phyloP scores from a whole-genome alignment of 2,797 vertebrate species.

The Acanthurus lineatus region DNA sequence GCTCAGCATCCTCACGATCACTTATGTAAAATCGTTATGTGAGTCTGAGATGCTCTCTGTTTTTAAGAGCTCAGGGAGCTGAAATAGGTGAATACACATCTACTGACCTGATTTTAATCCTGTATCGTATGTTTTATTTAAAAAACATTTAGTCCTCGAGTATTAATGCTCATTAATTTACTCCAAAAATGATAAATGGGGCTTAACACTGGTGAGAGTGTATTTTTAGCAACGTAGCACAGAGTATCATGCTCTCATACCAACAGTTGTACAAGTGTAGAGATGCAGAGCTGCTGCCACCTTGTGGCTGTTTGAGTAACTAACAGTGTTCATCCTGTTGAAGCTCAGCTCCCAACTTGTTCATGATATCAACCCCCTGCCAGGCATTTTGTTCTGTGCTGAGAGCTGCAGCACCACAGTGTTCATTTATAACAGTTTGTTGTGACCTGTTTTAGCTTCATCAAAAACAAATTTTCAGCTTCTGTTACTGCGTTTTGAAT shows the following conservation, averaged over 20 bases:
- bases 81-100: neutral
- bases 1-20: too few relatives aligned
- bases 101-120: neutral
- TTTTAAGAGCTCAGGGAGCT: neutral
- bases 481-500: too few relatives aligned
- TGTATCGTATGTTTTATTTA: neutral
- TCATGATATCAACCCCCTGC: neutral
- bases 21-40: neutral
- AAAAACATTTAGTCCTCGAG: neutral
- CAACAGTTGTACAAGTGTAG: too few relatives aligned
- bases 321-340: neutral
- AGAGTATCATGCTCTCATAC: too few relatives aligned
- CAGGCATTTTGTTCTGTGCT: neutral
- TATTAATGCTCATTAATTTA: neutral
- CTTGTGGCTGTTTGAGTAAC: conserved; percentile 14
- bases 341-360: neutral
- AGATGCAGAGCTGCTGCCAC: conserved; percentile 37
- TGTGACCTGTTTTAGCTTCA: too few relatives aligned
- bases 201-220: neutral
- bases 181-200: neutral
- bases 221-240: neutral
- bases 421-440: too few relatives aligned
- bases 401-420: too few relatives aligned
- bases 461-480: too few relatives aligned
- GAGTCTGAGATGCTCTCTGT: neutral